These are phyloP conservation scores for Gadus chalcogrammus DNA, from an alignment of 2,113 vertebrate genomes.

Conservation along the genomic window DNA sequence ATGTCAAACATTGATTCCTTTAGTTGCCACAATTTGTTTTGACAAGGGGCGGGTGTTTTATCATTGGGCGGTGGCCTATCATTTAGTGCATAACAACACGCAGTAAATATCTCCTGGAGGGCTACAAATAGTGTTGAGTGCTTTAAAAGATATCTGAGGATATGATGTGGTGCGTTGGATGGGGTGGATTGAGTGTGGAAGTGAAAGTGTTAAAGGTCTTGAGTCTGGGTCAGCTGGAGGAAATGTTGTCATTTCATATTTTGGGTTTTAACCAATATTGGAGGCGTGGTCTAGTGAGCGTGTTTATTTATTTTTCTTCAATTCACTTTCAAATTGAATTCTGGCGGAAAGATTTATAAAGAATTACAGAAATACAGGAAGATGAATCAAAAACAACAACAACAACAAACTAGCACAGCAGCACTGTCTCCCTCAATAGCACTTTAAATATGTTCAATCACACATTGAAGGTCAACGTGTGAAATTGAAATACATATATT, in stretches of 20 bases:
- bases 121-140: conserved; percentile 11
- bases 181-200: not conserved
- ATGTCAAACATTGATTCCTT: conserved; percentile 74
- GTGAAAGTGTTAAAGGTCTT: not conserved
- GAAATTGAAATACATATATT: no score
- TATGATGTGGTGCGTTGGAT: not conserved
- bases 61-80: conserved; percentile 29
- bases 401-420: no score
- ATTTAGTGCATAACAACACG: conserved; percentile 22
- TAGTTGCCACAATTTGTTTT: conserved; percentile 65
- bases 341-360: not conserved
- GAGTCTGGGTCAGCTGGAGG: not conserved
- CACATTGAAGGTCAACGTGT: no score
- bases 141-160: not conserved
- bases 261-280: not conserved
- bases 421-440: no score
- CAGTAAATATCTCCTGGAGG: conserved; percentile 35
- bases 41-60: conserved; percentile 53
- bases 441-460: no score
- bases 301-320: not conserved
- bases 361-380: not conserved
- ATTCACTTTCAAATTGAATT: not conserved
- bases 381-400: no score
- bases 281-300: not conserved
- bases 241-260: no score